These are phyloP conservation scores for Lota lota DNA, from an alignment of 2,113 vertebrate species.

Conservation along the genomic window DNA sequence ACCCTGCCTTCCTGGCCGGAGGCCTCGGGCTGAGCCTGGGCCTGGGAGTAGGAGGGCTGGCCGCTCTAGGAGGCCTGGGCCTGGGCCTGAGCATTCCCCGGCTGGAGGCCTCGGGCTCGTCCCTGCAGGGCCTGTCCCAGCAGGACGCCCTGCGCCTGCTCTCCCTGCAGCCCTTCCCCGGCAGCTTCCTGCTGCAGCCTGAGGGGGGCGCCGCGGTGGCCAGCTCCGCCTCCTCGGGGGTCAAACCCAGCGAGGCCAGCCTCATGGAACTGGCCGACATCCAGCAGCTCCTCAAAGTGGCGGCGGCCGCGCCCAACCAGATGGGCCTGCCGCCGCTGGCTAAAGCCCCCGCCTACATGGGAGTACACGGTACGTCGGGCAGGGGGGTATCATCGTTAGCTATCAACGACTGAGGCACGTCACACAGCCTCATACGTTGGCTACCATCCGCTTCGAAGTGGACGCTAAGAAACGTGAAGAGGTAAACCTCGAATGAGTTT, in stretches of 20 bases:
- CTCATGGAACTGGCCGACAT: conserved; percentile 88
- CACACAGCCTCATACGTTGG: too few relatives aligned
- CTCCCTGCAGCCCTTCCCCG: conserved; percentile 89
- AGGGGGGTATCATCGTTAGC: background rate
- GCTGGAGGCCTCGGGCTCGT: conserved; percentile 73
- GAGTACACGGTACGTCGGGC: conserved; percentile 38
- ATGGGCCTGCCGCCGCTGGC: conserved; percentile 86
- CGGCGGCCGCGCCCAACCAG: conserved; percentile 81
- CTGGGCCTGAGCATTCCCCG: conserved; percentile 77
- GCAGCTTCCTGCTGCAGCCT: conserved; percentile 87
- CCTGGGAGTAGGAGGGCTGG: conserved; percentile 65
- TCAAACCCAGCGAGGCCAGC: conserved; percentile 67
- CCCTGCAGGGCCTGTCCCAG: conserved; percentile 83
- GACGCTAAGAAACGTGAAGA: too few relatives aligned
- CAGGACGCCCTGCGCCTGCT: conserved; percentile 82
- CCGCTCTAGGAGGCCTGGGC: conserved; percentile 61
- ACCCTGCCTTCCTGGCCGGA: conserved; percentile 48
- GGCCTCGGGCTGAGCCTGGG: conserved; percentile 39
- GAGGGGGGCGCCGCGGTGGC: conserved; percentile 82
- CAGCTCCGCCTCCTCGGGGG: conserved; percentile 69
- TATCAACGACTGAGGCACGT: too few relatives aligned
- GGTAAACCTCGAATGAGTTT: too few relatives aligned
- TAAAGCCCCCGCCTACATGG: conserved; percentile 76
- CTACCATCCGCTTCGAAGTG: too few relatives aligned
- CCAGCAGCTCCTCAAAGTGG: conserved; percentile 95